Percentiles rank a stretch among this genome's conserved stretches.
These are phyloP conservation scores for Apodemus sylvaticus DNA, from an alignment of 2,113 vertebrate species.

Conservation along the genomic window DNA sequence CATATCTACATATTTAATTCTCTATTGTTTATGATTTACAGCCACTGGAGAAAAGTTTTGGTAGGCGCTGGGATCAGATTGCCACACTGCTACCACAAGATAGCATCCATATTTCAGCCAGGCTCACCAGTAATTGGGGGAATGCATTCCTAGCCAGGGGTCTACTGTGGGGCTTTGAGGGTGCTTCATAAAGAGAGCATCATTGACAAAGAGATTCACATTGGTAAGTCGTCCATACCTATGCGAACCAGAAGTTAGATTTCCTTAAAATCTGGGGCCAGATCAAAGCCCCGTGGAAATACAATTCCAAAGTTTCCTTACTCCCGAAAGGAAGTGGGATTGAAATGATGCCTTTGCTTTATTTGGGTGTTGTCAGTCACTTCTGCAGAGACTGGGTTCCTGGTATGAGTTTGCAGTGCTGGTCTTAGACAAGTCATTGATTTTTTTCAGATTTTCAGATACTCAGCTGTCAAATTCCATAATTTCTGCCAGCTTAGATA, in stretches of 20 bases:
- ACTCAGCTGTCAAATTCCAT: neutral
- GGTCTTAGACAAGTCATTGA: neutral
- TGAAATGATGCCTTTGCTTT: neutral
- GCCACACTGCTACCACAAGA: neutral
- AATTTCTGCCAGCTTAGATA: neutral
- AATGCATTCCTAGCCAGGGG: neutral
- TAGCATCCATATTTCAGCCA: neutral
- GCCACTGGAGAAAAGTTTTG: neutral
- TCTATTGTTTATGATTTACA: neutral
- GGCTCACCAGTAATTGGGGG: neutral
- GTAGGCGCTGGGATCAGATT: neutral
- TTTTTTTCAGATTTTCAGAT: neutral
- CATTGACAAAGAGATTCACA: neutral
- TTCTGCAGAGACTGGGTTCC: neutral
- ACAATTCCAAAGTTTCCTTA: neutral
- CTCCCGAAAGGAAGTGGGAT: neutral
- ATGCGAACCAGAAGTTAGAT: neutral
- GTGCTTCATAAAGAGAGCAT: neutral
- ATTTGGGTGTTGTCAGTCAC: neutral
- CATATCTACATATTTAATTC: neutral
- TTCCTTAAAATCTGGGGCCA: neutral
- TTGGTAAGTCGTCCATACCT: neutral
- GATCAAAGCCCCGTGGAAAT: conserved; percentile 1
- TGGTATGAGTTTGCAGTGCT: neutral
- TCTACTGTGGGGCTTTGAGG: neutral